Conservation (phyloP, 1,140 invertebrate species). For the Campoletis sonorensis region DNA sequence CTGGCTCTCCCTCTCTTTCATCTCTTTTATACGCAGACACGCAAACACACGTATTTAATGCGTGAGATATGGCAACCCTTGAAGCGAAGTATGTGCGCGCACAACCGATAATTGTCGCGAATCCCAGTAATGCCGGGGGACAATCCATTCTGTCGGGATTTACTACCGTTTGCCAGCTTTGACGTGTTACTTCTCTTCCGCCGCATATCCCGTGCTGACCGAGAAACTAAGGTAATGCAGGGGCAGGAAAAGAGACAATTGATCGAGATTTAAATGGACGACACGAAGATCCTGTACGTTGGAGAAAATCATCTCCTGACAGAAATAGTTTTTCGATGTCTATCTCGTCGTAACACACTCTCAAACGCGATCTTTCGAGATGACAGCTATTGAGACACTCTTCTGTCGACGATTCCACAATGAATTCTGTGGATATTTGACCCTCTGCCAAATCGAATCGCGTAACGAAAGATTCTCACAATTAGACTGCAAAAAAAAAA, state of each 20-base stretch:
- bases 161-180: conserved; percentile 39
- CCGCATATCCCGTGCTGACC: background rate
- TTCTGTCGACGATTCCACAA: conserved; percentile 34
- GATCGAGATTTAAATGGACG: background rate
- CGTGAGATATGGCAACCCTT: conserved; percentile 70
- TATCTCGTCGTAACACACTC: background rate
- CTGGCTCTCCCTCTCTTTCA: background rate
- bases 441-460: conserved; percentile 33
- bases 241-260: background rate
- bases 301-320: background rate
- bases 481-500: conserved; percentile 27
- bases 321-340: conserved; percentile 4
- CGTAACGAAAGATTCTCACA: conserved; percentile 3
- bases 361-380: background rate
- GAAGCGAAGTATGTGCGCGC: conserved; percentile 44
- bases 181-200: conserved; percentile 36
- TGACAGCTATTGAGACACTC: background rate
- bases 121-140: conserved; percentile 68
- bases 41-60: conserved; percentile 46
- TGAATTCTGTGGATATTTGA: conserved; percentile 28
- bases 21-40: conserved; percentile 10
- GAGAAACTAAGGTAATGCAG: background rate
- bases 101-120: conserved; percentile 70
- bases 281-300: background rate
- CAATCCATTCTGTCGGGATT: conserved; percentile 43